Evolutionary conservation across 1,140 invertebrate genomes (phyloP), one percentile per base, ranked within the genome.

Genomic region (Bombus affinis): DNA sequence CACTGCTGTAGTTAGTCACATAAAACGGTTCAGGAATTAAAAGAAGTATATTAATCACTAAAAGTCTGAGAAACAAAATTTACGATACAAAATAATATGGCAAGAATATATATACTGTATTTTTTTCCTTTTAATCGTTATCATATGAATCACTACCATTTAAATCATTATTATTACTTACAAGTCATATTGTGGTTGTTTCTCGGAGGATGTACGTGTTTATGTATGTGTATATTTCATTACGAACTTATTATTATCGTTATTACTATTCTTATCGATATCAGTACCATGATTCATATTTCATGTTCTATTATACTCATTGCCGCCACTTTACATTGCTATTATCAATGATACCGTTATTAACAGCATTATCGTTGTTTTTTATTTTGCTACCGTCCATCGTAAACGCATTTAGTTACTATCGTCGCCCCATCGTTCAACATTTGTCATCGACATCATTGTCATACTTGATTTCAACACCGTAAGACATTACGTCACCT

Each of bases 121-220:
- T 90, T 90, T 91, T 90, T 89, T 91, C 88, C 89, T 92, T 95
- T 94, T 94, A 95, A 95, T 95, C 87, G 91, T 94, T 92, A 94
- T 92, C 92, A 92, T 94, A 94, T 91, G 93, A 94, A 94, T 92
- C 94, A 57, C 78, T 85, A 85, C 77, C 57, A 79, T 85, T 85
- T 85, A 80, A 85, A 73, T 83, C 76, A 62, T 94, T 94, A 94
- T 76, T 39, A 47, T 94, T 94, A 94, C 91, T 95, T 94, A 95
- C 93, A 95, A 94, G 93, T 93, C 93, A 93, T 94, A 92, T 91
- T 93, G 86, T 88, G 86, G 88, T 81, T 87, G 86, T 92, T 85
- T 90, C 32, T 70, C 68, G 73, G 37, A 66, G 62, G 75, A 87
- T 90, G 89, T 88, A 83, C 83, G 73, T 86, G 78, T 90, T 79